Conservation (phyloP, 2,113 vertebrate species). For the Pseudopipra pipra region DNA sequence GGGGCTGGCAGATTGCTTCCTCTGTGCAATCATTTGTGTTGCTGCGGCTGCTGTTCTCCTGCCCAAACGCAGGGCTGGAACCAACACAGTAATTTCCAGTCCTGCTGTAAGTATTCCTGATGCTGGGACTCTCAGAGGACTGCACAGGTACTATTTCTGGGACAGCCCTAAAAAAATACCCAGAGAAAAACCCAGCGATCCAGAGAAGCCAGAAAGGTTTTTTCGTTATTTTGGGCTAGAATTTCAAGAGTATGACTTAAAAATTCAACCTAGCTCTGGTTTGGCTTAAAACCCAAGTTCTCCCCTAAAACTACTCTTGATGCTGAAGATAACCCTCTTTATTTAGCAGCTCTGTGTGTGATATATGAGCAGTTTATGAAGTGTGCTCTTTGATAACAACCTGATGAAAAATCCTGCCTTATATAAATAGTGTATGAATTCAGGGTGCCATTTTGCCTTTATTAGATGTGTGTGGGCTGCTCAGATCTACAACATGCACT, state of each 20-base stretch:
- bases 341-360: not conserved
- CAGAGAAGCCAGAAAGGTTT: not conserved
- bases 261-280: not conserved
- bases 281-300: not conserved
- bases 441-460: not conserved
- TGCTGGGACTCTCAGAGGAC: not conserved
- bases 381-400: not conserved
- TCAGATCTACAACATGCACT: not conserved
- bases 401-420: not conserved
- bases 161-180: not conserved
- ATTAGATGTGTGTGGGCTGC: not conserved
- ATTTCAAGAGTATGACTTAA: not conserved
- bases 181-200: not conserved
- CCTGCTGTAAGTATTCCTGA: not conserved
- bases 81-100: not conserved
- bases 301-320: not conserved
- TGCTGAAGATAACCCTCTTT: not conserved
- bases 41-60: not conserved
- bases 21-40: not conserved
- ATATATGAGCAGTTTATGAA: not conserved
- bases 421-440: not conserved
- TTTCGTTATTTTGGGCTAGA: not conserved
- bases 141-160: not conserved
- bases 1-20: slow-evolving; percentile 43
- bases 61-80: not conserved